phyloP scores from a whole-genome alignment of 2,113 vertebrate genomes.

The Pomatostomus ruficeps region DNA sequence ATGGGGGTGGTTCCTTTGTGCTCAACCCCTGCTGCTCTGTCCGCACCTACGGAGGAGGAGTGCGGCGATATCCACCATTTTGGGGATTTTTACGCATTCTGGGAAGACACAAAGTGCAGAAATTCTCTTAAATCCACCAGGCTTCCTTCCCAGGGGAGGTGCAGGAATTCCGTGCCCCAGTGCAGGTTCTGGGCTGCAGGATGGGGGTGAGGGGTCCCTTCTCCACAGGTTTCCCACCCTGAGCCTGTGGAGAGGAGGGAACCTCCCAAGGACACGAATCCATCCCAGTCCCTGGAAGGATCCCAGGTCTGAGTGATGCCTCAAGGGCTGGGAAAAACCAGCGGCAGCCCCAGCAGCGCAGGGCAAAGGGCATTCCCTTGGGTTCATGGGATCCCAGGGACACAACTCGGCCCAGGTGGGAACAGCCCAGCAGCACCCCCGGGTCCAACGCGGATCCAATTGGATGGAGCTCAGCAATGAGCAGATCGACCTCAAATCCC shows the following conservation, averaged over 20 bases:
- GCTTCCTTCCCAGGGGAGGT: background rate
- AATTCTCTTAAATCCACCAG: background rate
- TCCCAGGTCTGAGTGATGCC: background rate
- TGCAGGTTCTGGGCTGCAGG: background rate
- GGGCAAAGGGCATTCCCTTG: no score
- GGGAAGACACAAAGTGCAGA: background rate
- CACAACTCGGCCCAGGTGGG: no score
- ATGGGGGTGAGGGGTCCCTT: background rate
- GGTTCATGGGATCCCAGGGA: no score
- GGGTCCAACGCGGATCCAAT: no score
- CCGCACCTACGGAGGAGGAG: background rate
- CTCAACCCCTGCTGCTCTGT: background rate
- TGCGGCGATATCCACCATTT: no score
- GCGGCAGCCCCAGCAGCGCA: no score
- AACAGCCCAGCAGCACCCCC: no score
- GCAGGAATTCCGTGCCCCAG: no score
- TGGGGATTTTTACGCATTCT: background rate
- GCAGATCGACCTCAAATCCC: no score
- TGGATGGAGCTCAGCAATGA: no score
- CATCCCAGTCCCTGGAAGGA: background rate
- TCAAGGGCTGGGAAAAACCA: no score
- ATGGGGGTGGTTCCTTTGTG: accelerated
- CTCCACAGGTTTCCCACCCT: background rate
- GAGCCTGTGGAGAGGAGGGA: background rate
- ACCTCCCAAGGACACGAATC: background rate